These are phyloP conservation scores for Hydrophis major DNA, from an alignment of 2,797 vertebrate genomes.

Conservation along the genomic window DNA sequence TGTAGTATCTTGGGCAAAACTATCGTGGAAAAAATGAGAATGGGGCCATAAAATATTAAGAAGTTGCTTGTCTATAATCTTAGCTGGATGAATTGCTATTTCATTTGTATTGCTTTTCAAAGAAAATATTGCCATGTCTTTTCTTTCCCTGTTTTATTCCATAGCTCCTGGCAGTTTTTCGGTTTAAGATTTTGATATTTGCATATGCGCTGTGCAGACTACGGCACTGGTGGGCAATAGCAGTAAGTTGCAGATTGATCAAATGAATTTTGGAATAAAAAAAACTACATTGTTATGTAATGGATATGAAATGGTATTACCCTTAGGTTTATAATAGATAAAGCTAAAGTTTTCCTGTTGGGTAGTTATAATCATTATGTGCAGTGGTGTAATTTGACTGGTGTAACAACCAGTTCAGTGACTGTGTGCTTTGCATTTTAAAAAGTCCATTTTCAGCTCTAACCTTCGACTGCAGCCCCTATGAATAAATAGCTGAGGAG, in stretches of 20 bases:
- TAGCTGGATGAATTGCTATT: conserved; percentile 25
- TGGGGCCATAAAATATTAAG: background rate
- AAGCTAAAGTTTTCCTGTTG: background rate
- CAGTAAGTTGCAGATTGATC: conserved; percentile 77
- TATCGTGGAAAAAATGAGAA: background rate
- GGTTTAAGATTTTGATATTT: conserved; percentile 89
- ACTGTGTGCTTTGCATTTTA: too few species aligned
- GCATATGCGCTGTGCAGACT: conserved; percentile 92
- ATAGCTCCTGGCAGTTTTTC: conserved; percentile 90
- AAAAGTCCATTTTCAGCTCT: too few species aligned
- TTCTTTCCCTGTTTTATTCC: conserved; percentile 16
- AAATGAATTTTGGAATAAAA: conserved; percentile 28
- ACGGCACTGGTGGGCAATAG: conserved; percentile 95
- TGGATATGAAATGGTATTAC: background rate
- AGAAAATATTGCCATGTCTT: conserved; percentile 53
- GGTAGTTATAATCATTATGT: conserved; percentile 12
- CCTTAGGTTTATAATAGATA: background rate
- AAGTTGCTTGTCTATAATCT: conserved; percentile 1
- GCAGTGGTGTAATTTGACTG: too few species aligned
- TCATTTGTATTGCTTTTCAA: conserved; percentile 13
- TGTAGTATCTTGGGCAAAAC: background rate
- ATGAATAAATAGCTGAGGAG: too few species aligned
- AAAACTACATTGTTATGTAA: background rate
- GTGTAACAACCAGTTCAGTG: too few species aligned
- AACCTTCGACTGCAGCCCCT: too few species aligned